phyloP scores from a whole-genome alignment of 2,888 invertebrate species.

The Tubulanus polymorphus region DNA sequence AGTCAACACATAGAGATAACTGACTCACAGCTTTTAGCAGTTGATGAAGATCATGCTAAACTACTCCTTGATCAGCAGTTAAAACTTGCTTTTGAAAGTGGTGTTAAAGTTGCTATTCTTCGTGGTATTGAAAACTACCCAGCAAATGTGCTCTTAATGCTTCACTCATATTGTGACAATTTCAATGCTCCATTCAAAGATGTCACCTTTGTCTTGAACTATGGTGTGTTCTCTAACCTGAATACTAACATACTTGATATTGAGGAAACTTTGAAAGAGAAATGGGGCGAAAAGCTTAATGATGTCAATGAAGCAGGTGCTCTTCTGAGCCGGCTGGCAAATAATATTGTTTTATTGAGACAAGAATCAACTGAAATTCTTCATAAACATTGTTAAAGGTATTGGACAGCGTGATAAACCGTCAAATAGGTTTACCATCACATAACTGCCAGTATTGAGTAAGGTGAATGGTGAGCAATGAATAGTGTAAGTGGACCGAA shows the following conservation, averaged over 20 bases:
- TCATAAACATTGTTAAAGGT: too few relatives aligned
- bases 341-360: constrained; percentile 29
- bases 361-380: too few relatives aligned
- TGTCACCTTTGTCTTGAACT: constrained; percentile 31
- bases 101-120: constrained; percentile 27
- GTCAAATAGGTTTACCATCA: too few relatives aligned
- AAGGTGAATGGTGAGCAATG: too few relatives aligned
- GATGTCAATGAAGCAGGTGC: constrained; percentile 35
- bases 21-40: too few relatives aligned
- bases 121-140: constrained; percentile 32
- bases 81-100: constrained; percentile 17
- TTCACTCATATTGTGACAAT: constrained; percentile 45
- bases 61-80: constrained; percentile 29
- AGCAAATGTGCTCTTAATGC: constrained; percentile 31
- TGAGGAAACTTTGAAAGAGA: constrained; percentile 1
- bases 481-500: too few relatives aligned
- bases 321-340: constrained; percentile 33
- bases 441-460: too few relatives aligned
- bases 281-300: constrained; percentile 27
- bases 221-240: constrained; percentile 23
- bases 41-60: constrained; percentile 22
- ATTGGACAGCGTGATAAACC: too few relatives aligned
- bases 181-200: constrained; percentile 44
- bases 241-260: constrained; percentile 9
- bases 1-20: too few relatives aligned